These are phyloP conservation scores for Ibycter americanus DNA, from an alignment of 2,797 vertebrate species.

Conservation along the genomic window DNA sequence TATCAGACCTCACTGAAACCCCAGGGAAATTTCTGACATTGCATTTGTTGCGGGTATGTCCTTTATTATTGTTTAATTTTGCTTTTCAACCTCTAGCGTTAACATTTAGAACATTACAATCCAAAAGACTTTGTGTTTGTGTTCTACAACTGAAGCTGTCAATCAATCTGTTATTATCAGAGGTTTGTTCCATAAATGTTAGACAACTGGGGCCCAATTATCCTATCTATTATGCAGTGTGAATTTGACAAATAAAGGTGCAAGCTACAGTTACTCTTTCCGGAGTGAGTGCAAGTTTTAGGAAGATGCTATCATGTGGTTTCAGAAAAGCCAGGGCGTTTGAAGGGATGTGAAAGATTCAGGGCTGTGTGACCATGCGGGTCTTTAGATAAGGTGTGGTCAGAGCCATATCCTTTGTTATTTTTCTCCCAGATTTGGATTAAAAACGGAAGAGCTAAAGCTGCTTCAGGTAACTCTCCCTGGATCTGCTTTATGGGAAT, in stretches of 20 bases:
- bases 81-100: background rate
- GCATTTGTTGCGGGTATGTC: background rate
- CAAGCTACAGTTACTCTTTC: slow-evolving; percentile 40
- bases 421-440: background rate
- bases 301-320: background rate
- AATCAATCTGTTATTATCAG: slow-evolving; percentile 56
- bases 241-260: slow-evolving; percentile 65
- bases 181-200: slow-evolving; percentile 43
- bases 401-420: background rate
- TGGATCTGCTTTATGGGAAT: background rate
- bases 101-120: slow-evolving; percentile 23
- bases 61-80: slow-evolving; percentile 48
- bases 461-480: background rate
- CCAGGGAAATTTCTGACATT: background rate
- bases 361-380: background rate
- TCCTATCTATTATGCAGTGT: slow-evolving; percentile 27
- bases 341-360: background rate
- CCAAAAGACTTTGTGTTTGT: slow-evolving; percentile 45
- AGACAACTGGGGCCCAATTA: slow-evolving; percentile 57
- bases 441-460: background rate
- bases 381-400: background rate
- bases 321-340: background rate
- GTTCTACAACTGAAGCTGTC: slow-evolving; percentile 44
- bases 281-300: background rate
- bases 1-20: slow-evolving; percentile 3